Evolutionary conservation across 23 tunicate species (phyloP).

Genomic region (Oikopleura vanhoeffeni): DNA sequence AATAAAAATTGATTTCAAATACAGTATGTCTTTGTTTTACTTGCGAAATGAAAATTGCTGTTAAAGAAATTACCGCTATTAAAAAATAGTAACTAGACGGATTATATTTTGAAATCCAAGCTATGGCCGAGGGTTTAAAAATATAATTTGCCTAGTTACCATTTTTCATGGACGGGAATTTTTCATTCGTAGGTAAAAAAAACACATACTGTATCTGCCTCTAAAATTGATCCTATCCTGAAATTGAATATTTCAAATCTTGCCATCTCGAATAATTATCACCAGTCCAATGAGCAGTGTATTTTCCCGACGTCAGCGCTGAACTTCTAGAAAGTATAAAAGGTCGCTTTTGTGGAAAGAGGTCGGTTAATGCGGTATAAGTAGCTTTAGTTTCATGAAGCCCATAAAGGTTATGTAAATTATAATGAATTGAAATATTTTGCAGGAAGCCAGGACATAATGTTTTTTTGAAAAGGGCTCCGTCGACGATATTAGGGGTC

Average conservation of each 20-base stretch:
- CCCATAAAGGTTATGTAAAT: neutral
- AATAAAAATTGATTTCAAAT: too few species aligned
- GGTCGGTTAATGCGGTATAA: neutral
- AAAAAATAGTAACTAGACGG: too few species aligned
- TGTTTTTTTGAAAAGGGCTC: neutral
- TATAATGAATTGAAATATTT: neutral
- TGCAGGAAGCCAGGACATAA: neutral
- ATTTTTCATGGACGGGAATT: too few species aligned
- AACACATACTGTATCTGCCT: too few species aligned
- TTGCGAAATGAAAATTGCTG: too few species aligned
- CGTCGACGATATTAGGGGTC: neutral
- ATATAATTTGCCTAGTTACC: too few species aligned
- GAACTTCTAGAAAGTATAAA: neutral
- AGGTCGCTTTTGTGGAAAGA: neutral
- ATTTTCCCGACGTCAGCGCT: neutral
- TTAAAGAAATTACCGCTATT: too few species aligned
- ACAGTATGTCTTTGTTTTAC: too few species aligned
- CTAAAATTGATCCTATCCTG: too few species aligned
- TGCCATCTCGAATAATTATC: conserved; percentile 62
- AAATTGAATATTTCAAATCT: conserved; percentile 57
- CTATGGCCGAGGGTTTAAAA: too few species aligned
- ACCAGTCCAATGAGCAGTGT: conserved; percentile 10
- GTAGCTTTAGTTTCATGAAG: neutral
- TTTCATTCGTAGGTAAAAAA: too few species aligned
- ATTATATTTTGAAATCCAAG: too few species aligned